A percentile compares a stretch with the other conserved stretches of the same genome.
Conservation (phyloP, 2,113 vertebrate species). For the Heteronetta atricapilla region DNA sequence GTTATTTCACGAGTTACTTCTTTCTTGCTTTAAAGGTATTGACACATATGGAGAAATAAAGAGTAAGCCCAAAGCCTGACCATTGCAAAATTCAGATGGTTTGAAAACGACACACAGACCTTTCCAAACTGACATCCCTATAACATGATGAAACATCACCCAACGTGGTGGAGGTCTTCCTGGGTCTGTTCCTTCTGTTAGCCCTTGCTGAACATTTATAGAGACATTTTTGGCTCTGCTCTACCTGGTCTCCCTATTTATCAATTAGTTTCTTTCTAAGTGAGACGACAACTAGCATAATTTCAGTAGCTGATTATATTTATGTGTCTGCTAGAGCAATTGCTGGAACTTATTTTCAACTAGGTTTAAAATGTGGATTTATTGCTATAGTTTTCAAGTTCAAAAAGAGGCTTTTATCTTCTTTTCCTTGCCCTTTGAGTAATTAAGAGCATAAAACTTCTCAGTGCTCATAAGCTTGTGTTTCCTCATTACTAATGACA, state of each 20-base stretch:
- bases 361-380: neutral
- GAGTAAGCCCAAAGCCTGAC: neutral
- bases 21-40: neutral
- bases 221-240: neutral
- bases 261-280: neutral
- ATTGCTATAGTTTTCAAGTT: neutral
- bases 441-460: neutral
- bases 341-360: neutral
- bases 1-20: neutral
- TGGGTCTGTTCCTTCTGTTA: neutral
- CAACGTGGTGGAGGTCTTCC: neutral
- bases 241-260: neutral
- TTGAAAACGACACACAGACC: neutral
- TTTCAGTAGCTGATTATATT: neutral
- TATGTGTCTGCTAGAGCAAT: neutral
- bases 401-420: neutral
- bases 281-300: neutral
- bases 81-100: neutral
- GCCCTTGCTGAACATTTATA: neutral
- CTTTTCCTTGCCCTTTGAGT: neutral
- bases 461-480: neutral
- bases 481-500: neutral
- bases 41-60: neutral
- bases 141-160: neutral
- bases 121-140: neutral